Base-by-base conservation (phyloP, 2,113 vertebrate genomes). In the Microcebus griseorufus region DNA sequence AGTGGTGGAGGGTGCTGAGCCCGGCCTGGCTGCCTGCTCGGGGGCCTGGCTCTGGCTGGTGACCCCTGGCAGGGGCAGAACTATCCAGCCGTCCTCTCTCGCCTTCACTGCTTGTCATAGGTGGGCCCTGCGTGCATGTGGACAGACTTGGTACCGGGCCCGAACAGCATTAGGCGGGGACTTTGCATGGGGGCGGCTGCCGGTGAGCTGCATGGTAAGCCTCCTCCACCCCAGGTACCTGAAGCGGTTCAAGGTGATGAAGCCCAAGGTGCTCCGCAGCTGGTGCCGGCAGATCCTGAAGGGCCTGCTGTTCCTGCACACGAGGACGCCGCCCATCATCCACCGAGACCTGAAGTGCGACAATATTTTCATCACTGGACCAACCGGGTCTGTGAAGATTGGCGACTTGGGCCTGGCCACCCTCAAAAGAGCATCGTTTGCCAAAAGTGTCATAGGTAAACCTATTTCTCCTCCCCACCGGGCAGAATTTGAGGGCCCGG, bases 351-450 rank as follows among this genome's bases (percentile, higher is more conserved):
- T 99, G 70, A 99, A 99, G 98, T 99, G 99, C 81, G 99, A 99
- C 98, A 99, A 99, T 98, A 99, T 99, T 98, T 99, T 99, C 98
- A 99, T 99, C 98, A 99, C 99, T 8, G 99, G 99, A 92, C 99
- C 99, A 83, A 99, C 99, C 0, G 99, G 99, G 96, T 99, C 99
- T 8, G 99, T 99, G 94, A 99, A 99, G 98, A 99, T 99, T 5
- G 99, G 99, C 48, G 99, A 99, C 95, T 98, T 99, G 96, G 99
- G 99, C 90, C 97, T 99, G 96, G 99, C 99, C 72, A 99, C 99
- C 37, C 99, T 99, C 93, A 99, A 99, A 98, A 99, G 99, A 97
- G 99, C 99, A 32, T 99, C 99, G 0, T 99, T 99, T 95, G 99
- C 99, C 86, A 99, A 99, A 98, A 99, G 99, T 93, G 99, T 99